A percentile compares a stretch with the other conserved stretches of the same genome.
Evolutionary conservation across 30 jellyfish, hydroid and myxozoan species (phyloP).

Genomic region (Haliclystus octoradiatus): DNA sequence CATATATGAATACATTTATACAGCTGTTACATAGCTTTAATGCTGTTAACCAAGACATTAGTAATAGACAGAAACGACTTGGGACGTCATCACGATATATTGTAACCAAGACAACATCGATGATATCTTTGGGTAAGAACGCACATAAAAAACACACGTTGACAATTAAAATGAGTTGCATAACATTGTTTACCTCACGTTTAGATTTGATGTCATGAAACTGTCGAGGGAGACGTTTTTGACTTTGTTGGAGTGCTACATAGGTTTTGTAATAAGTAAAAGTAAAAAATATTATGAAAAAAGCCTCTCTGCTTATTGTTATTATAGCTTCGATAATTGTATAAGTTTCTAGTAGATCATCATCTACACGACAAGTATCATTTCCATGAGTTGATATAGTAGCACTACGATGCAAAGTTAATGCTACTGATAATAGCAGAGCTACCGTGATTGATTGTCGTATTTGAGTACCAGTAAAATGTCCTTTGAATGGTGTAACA

Average conservation of each 20-base stretch:
- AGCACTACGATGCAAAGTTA: conserved; percentile 20
- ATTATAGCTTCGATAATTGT: conserved; percentile 30
- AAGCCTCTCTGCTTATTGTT: conserved; percentile 14
- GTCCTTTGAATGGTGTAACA: conserved; percentile 54
- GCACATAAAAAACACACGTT: neutral
- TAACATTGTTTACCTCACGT: neutral
- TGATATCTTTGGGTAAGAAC: neutral
- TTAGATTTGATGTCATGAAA: neutral
- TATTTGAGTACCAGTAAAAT: conserved; percentile 25
- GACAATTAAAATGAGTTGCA: neutral
- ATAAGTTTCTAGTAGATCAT: conserved; percentile 10
- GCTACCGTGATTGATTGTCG: conserved; percentile 18
- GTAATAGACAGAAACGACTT: neutral
- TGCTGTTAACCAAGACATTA: neutral
- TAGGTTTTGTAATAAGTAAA: conserved; percentile 14
- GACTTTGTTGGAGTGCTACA: conserved; percentile 1
- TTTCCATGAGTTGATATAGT: conserved; percentile 3
- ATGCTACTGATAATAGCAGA: conserved; percentile 13
- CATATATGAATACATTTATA: conserved; percentile 70
- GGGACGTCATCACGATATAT: neutral
- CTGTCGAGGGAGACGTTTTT: neutral
- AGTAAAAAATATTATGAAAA: conserved; percentile 24
- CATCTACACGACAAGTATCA: conserved; percentile 16
- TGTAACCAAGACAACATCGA: neutral
- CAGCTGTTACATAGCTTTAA: conserved; percentile 63